Evolutionary conservation across 2,113 vertebrate genomes (phyloP).

Genomic region (Tetrax tetrax): DNA sequence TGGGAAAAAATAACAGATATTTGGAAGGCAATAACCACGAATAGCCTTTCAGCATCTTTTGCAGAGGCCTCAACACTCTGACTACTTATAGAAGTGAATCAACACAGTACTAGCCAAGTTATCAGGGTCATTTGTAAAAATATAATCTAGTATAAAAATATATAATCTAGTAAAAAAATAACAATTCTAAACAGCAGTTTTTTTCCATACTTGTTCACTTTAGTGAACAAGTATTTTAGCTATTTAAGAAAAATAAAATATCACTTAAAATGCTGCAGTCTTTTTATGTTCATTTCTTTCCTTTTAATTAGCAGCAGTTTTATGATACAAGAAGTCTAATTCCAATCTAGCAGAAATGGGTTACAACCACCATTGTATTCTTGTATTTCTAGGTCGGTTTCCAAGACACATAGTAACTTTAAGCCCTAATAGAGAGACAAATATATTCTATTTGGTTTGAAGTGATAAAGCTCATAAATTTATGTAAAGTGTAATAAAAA

Average conservation of each 20-base stretch:
- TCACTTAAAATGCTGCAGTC: not conserved
- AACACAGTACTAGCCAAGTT: not conserved
- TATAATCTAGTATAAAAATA: not conserved
- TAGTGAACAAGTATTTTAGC: not conserved
- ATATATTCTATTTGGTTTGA: conserved; percentile 59
- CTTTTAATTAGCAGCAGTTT: not conserved
- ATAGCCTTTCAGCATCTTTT: not conserved
- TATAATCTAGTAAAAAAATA: not conserved
- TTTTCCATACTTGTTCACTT: not conserved
- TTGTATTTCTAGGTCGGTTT: conserved; percentile 18
- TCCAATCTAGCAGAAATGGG: not conserved
- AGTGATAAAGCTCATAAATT: conserved; percentile 67
- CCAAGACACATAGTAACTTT: not conserved
- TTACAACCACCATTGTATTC: not conserved
- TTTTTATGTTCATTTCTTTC: not conserved
- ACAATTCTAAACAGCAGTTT: not conserved
- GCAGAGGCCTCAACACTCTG: not conserved
- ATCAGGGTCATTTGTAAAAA: not conserved
- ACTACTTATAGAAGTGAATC: not conserved
- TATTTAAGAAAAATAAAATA: not conserved
- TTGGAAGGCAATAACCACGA: not conserved
- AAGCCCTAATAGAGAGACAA: conserved; percentile 32
- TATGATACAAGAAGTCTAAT: not conserved
- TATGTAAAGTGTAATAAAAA: conserved; percentile 76
- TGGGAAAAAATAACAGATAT: not conserved